phyloP scores from a whole-genome alignment of 2,888 invertebrate genomes.

The Eucera pruinosa region DNA sequence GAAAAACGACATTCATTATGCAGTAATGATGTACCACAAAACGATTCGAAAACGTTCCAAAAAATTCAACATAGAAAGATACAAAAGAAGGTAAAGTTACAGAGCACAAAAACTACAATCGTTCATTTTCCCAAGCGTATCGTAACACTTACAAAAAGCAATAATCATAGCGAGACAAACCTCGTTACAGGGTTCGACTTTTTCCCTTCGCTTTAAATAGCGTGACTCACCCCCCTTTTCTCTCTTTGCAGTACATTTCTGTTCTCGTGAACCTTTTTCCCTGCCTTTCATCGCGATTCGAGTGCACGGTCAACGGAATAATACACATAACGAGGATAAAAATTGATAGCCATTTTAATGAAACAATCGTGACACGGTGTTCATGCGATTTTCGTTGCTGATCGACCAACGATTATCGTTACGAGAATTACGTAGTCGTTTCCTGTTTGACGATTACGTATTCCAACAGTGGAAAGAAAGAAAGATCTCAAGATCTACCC shows the following conservation, averaged over 20 bases:
- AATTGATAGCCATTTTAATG: background rate
- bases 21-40: no score
- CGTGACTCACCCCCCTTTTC: background rate
- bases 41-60: no score
- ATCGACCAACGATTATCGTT: background rate
- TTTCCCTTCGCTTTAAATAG: background rate
- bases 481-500: no score
- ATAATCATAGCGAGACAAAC: conserved; percentile 10
- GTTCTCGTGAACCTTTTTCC: background rate
- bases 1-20: no score
- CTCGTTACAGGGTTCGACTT: conserved; percentile 4
- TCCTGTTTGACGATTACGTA: conserved; percentile 1
- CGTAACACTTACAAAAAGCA: conserved; percentile 4
- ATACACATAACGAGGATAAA: conserved; percentile 4
- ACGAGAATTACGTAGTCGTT: background rate
- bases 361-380: background rate
- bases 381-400: background rate
- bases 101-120: background rate
- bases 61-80: background rate
- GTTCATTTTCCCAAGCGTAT: background rate
- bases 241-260: background rate
- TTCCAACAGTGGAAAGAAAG: background rate
- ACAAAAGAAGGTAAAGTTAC: background rate
- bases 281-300: background rate
- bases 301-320: background rate